Percentiles rank a stretch among this genome's conserved stretches.
Conservation (phyloP, 2,113 vertebrate genomes). For the Sinocyclocheilus grahami region DNA sequence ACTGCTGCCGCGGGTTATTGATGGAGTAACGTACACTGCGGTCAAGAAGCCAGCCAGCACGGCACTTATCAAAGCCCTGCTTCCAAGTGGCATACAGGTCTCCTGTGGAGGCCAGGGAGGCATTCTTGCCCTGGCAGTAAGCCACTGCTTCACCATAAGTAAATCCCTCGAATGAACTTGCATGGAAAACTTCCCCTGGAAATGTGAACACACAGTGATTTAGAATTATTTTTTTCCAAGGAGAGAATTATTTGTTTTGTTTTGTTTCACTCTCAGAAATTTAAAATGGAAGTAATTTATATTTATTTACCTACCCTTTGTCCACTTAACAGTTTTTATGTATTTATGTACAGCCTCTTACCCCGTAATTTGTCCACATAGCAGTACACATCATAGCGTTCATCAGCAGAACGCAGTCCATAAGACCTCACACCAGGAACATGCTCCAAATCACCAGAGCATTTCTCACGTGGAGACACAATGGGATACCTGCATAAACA, state of each 20-base stretch:
- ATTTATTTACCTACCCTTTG: background rate
- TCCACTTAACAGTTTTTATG: background rate
- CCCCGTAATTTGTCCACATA: constrained; percentile 83
- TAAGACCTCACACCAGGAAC: constrained; percentile 86
- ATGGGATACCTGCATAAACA: constrained; percentile 84
- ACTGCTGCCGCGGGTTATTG: constrained; percentile 77
- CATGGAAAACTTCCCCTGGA: constrained; percentile 89
- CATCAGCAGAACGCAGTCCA: constrained; percentile 80
- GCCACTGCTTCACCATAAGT: constrained; percentile 83
- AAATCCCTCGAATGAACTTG: constrained; percentile 80
- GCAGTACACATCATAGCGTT: constrained; percentile 93
- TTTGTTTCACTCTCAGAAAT: background rate
- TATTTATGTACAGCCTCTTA: constrained; percentile 53
- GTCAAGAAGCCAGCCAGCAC: constrained; percentile 87
- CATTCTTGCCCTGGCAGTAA: constrained; percentile 80
- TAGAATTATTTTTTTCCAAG: background rate
- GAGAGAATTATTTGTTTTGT: background rate
- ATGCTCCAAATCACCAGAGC: constrained; percentile 83
- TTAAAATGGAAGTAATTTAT: background rate
- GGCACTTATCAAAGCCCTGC: constrained; percentile 87
- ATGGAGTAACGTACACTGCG: constrained; percentile 89
- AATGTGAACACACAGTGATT: background rate
- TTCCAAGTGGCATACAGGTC: constrained; percentile 90
- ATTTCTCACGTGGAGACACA: constrained; percentile 82
- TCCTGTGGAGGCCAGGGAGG: constrained; percentile 83